Evolutionary conservation across 2,888 invertebrate species (phyloP).

Genomic region (Sarcophaga rosellei): DNA sequence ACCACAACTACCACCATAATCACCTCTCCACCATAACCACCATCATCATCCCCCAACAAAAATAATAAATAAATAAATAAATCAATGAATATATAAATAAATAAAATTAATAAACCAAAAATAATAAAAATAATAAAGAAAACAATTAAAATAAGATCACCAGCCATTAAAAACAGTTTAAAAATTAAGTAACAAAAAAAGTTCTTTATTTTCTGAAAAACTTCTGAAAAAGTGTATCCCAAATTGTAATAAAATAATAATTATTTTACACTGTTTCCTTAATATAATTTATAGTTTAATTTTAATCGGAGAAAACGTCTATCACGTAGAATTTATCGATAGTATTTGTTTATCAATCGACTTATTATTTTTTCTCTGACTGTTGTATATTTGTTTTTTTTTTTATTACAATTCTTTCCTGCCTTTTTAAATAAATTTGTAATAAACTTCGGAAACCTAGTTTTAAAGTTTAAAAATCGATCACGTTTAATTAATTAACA

Average conservation of each 20-base stretch:
- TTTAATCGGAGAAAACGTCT: neutral
- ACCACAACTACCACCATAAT: constrained; percentile 64
- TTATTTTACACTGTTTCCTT: constrained; percentile 42
- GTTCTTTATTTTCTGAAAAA: constrained; percentile 24
- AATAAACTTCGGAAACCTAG: constrained; percentile 49
- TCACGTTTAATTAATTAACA: neutral
- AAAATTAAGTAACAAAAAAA: constrained; percentile 21
- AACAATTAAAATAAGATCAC: constrained; percentile 39
- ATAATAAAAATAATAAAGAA: neutral
- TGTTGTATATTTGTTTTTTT: neutral
- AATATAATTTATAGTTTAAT: too few species aligned
- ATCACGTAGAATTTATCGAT: constrained; percentile 13
- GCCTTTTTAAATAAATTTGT: constrained; percentile 44
- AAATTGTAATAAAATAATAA: neutral
- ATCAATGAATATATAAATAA: neutral
- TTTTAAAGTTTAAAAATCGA: constrained; percentile 25
- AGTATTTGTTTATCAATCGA: constrained; percentile 16
- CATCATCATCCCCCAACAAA: constrained; percentile 46
- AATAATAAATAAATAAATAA: constrained; percentile 10
- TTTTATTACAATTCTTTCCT: constrained; percentile 2
- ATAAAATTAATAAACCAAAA: neutral
- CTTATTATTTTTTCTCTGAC: neutral
- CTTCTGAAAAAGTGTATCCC: constrained; percentile 1
- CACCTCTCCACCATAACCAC: constrained; percentile 56
- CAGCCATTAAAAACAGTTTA: constrained; percentile 35